Conservation (phyloP, 2,888 invertebrate species). For the Torymus tubicola region DNA sequence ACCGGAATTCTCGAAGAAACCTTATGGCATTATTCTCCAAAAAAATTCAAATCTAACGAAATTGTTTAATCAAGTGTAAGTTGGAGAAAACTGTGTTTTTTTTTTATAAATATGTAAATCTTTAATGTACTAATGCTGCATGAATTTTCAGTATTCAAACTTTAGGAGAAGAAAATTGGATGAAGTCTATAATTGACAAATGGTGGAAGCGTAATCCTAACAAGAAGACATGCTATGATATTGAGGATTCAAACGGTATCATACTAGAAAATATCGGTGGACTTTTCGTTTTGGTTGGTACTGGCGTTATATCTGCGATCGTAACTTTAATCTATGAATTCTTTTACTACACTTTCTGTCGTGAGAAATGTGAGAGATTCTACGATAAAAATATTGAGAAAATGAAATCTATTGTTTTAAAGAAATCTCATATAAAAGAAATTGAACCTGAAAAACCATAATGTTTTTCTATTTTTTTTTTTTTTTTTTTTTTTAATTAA, state of each 20-base stretch:
- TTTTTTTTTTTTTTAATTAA: slow-evolving; percentile 13
- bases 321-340: slow-evolving; percentile 93
- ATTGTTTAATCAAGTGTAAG: slow-evolving; percentile 94
- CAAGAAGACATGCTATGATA: slow-evolving; percentile 86
- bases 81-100: neutral
- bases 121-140: too few species aligned
- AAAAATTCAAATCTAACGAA: slow-evolving; percentile 93
- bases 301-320: slow-evolving; percentile 92
- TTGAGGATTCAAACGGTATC: slow-evolving; percentile 95
- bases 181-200: slow-evolving; percentile 93
- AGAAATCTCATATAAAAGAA: neutral
- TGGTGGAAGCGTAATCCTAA: slow-evolving; percentile 96
- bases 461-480: slow-evolving; percentile 9
- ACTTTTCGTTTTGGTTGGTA: slow-evolving; percentile 96
- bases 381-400: neutral
- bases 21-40: slow-evolving; percentile 96
- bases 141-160: slow-evolving; percentile 42
- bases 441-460: neutral
- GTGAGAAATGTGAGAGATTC: neutral
- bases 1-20: slow-evolving; percentile 95
- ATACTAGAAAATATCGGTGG: slow-evolving; percentile 97
- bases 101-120: too few species aligned
- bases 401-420: neutral
- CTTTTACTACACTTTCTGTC: slow-evolving; percentile 86
- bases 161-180: slow-evolving; percentile 3